phyloP scores from a whole-genome alignment of 2,113 vertebrate genomes.

The Oryzias melastigma region DNA sequence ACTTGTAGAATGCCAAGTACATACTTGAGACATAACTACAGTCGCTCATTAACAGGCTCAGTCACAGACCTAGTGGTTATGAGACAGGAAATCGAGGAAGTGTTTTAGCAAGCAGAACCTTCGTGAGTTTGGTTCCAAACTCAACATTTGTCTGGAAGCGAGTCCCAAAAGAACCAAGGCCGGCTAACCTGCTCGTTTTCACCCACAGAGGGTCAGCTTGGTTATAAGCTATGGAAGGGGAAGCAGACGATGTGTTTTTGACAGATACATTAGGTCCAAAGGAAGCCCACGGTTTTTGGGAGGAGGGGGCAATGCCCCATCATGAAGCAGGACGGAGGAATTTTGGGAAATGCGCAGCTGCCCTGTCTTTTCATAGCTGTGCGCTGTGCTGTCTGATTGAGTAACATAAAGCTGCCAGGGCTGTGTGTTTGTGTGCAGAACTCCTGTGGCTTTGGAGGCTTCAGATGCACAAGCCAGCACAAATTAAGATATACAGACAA shows the following conservation, averaged over 20 bases:
- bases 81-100: no score
- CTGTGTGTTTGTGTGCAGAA: slow-evolving; percentile 54
- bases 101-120: neutral
- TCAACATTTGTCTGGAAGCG: slow-evolving; percentile 18
- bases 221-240: no score
- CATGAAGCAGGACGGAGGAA: slow-evolving; percentile 65
- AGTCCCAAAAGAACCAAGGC: slow-evolving; percentile 8
- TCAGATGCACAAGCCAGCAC: slow-evolving; percentile 48
- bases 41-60: slow-evolving; percentile 55
- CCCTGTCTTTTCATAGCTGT: slow-evolving; percentile 66
- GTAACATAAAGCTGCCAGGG: slow-evolving; percentile 66
- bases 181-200: no score
- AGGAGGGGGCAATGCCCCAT: slow-evolving; percentile 28
- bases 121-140: neutral
- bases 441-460: slow-evolving; percentile 51
- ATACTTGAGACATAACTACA: slow-evolving; percentile 23
- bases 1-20: slow-evolving; percentile 29
- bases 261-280: slow-evolving; percentile 20
- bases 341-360: slow-evolving; percentile 74
- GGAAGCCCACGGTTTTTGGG: slow-evolving; percentile 41
- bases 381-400: slow-evolving; percentile 60
- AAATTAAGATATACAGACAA: slow-evolving; percentile 23
- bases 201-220: no score
- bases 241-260: no score
- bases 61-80: neutral